Evolutionary conservation across 2,113 vertebrate species (phyloP).

Genomic region (Phrynosoma platyrhinos): DNA sequence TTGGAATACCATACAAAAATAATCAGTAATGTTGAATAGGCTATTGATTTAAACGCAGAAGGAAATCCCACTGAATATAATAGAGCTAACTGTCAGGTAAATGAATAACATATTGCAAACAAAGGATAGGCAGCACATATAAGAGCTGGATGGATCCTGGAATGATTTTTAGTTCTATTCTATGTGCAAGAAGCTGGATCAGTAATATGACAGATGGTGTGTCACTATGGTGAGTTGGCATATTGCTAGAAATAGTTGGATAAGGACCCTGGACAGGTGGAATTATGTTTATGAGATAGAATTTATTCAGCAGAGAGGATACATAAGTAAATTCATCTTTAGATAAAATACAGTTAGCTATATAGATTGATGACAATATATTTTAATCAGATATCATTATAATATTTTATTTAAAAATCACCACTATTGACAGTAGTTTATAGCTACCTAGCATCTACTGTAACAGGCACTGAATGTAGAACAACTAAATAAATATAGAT

Average conservation of each 20-base stretch:
- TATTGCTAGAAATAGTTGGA: constrained; percentile 53
- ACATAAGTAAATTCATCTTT: neutral
- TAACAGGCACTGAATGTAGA: neutral
- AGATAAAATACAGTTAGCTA: neutral
- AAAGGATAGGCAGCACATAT: constrained; percentile 26
- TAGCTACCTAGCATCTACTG: neutral
- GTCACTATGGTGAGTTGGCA: constrained; percentile 51
- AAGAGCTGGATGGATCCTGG: constrained; percentile 63
- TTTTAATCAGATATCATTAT: constrained; percentile 13
- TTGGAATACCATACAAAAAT: neutral
- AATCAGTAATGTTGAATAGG: neutral
- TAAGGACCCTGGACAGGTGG: constrained; percentile 15
- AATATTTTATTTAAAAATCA: neutral
- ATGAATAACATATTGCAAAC: neutral
- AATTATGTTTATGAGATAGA: neutral
- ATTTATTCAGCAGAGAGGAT: neutral
- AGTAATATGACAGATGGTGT: constrained; percentile 60
- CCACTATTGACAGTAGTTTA: neutral
- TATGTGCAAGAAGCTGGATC: constrained; percentile 60
- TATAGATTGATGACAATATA: constrained; percentile 33
- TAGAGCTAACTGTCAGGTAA: neutral
- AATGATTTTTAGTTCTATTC: constrained; percentile 65
- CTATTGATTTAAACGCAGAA: constrained; percentile 44
- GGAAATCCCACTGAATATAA: neutral
- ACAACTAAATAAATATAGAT: neutral